A percentile compares a stretch with the other conserved stretches of the same genome.
These are phyloP conservation scores for Megalops atlanticus DNA, from an alignment of 2,113 vertebrate species.

Conservation along the genomic window DNA sequence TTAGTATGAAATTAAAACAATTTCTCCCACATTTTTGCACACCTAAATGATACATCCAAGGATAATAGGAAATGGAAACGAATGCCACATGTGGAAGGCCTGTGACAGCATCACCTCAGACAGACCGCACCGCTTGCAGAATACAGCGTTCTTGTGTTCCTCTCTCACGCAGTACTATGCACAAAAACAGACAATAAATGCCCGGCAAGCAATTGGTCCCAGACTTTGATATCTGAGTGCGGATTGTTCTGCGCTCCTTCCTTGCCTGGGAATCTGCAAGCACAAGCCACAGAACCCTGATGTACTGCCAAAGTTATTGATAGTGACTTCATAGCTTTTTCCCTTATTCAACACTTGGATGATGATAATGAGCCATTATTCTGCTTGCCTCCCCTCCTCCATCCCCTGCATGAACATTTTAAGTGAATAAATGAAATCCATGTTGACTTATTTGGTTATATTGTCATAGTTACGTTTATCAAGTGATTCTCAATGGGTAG, in stretches of 20 bases:
- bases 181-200: neutral
- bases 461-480: neutral
- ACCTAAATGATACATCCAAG: no score
- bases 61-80: no score
- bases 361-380: slow-evolving; percentile 46
- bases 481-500: neutral
- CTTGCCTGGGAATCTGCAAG: slow-evolving; percentile 27
- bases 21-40: no score
- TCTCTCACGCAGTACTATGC: neutral
- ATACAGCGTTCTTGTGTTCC: slow-evolving; percentile 41
- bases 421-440: neutral
- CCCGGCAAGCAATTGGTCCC: slow-evolving; percentile 12
- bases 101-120: no score
- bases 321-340: slow-evolving; percentile 37
- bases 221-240: slow-evolving; percentile 22
- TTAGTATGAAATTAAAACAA: no score
- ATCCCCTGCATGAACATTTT: neutral
- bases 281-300: slow-evolving; percentile 42
- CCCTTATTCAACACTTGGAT: slow-evolving; percentile 29
- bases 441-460: neutral
- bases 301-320: slow-evolving; percentile 45
- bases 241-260: slow-evolving; percentile 35
- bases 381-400: slow-evolving; percentile 12
- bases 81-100: no score
- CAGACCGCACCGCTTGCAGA: slow-evolving; percentile 32